These are phyloP conservation scores for Hemithea aestivaria DNA, from an alignment of 2,888 invertebrate species.

Conservation along the genomic window DNA sequence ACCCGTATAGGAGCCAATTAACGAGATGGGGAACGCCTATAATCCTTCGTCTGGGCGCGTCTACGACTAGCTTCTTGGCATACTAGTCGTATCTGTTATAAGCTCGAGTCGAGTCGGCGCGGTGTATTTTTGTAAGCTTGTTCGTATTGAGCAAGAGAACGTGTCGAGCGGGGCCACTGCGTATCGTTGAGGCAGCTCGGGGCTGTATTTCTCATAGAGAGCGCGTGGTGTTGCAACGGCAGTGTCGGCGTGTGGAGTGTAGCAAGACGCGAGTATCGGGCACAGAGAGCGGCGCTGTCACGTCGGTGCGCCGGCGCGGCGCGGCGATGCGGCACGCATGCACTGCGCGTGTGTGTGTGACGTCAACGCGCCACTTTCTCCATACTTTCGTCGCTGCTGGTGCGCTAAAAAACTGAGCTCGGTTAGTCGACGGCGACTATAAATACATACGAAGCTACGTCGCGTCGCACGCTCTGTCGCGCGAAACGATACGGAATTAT, in stretches of 20 bases:
- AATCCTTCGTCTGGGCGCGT: constrained; percentile 37
- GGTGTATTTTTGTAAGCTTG: constrained; percentile 36
- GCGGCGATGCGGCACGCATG: constrained; percentile 43
- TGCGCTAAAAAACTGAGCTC: constrained; percentile 72
- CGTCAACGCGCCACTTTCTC: constrained; percentile 78
- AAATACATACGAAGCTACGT: constrained; percentile 68
- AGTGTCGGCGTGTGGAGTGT: constrained; percentile 37
- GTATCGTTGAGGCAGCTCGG: constrained; percentile 55
- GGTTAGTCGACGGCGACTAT: constrained; percentile 67
- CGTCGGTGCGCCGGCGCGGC: constrained; percentile 39
- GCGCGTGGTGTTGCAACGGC: constrained; percentile 59
- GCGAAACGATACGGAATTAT: constrained; percentile 65
- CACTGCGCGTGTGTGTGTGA: constrained; percentile 71
- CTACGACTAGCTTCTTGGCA: constrained; percentile 14
- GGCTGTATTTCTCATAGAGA: constrained; percentile 63
- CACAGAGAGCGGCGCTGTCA: constrained; percentile 54
- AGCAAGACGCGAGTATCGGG: constrained; percentile 59
- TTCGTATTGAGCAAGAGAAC: constrained; percentile 69
- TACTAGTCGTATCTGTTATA: constrained; percentile 21
- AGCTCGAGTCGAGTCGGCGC: constrained; percentile 22
- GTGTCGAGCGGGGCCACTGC: constrained; percentile 68
- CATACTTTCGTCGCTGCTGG: constrained; percentile 75
- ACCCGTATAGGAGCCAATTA: constrained; percentile 64
- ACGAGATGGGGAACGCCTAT: constrained; percentile 42
- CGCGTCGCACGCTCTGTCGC: constrained; percentile 64